Base-by-base conservation (phyloP, 2,113 vertebrate genomes). In the Apistogramma diplotaenia region DNA sequence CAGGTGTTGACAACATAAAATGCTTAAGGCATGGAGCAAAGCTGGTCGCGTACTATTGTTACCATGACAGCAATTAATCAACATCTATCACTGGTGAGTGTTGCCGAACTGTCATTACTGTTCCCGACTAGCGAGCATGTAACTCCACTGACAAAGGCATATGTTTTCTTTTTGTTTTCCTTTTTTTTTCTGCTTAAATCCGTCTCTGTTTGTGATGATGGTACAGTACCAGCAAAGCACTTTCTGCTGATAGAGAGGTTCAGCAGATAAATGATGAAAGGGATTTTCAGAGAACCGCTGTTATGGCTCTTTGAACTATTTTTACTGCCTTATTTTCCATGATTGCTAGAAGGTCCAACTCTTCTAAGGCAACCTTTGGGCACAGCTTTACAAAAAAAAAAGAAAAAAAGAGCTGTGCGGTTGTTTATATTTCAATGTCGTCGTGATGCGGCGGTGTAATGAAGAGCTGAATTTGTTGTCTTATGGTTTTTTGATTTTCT, bases 241-340 rank as follows among this genome's bases (percentile, higher is more conserved):
- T 87, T 91, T 93, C 88, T 90, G 85, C 91, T 94, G 94, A 95
- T 93, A 84, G 92, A 92, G 85, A 92, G 90, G 74, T 93, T 93
- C 91, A 83, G 92, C 89, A 91, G 93, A 94, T 94, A 93, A 93
- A 93, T 93, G 92, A 94, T 94, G 91, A 94, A 94, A 95, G 92
- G 88, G 87, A 78, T 91, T 87, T 90, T 93, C 87, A 79, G 82
- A 91, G 91, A 90, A 92, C 58, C 23, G 51, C 90, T 89, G 88
- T 90, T 89, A 86, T 85, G 89, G 82, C 84, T 90, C 92, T 94
- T 94, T 94, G 89, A 94, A 95, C 91, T 91, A 89, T 94, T 94
- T 93, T 90, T 92, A 89, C 91, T 85, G 87, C 89, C 81, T 93
- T 93, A 88, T 95, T 95, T 93, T 90, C 74, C 74, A 82, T 85